These are phyloP conservation scores for Coturnix japonica DNA, from an alignment of 2,113 vertebrate genomes.

Conservation along the genomic window DNA sequence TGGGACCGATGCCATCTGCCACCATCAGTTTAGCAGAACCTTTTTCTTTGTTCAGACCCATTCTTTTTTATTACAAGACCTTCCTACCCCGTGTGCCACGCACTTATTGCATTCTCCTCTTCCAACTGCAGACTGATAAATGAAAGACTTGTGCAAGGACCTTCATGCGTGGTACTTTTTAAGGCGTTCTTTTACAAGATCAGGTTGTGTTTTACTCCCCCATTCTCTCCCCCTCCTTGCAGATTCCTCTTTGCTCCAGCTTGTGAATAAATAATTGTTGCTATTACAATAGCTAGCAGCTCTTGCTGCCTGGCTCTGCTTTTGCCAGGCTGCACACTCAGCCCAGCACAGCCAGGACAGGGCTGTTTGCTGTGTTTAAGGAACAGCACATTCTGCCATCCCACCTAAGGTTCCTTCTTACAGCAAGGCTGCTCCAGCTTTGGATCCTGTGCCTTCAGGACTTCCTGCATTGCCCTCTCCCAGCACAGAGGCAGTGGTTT, in stretches of 20 bases:
- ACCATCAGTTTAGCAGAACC: constrained; percentile 38
- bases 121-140: constrained; percentile 33
- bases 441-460: too few species aligned
- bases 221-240: neutral
- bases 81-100: neutral
- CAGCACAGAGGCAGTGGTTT: neutral
- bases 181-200: constrained; percentile 57
- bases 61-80: constrained; percentile 37
- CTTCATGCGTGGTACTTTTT: neutral
- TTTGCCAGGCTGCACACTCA: neutral
- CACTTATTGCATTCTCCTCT: constrained; percentile 4
- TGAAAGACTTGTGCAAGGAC: neutral
- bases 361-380: neutral
- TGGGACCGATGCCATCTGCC: constrained; percentile 73
- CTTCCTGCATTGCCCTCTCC: neutral
- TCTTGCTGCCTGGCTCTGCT: neutral
- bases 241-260: constrained; percentile 29
- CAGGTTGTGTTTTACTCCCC: constrained; percentile 6
- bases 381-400: neutral
- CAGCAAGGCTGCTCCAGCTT: neutral
- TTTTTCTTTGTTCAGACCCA: constrained; percentile 61
- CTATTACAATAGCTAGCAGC: neutral
- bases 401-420: neutral
- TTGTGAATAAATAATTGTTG: constrained; percentile 27
- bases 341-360: neutral